These are phyloP conservation scores for Acholoe squamosa DNA, from an alignment of 2,888 invertebrate genomes.

Conservation along the genomic window DNA sequence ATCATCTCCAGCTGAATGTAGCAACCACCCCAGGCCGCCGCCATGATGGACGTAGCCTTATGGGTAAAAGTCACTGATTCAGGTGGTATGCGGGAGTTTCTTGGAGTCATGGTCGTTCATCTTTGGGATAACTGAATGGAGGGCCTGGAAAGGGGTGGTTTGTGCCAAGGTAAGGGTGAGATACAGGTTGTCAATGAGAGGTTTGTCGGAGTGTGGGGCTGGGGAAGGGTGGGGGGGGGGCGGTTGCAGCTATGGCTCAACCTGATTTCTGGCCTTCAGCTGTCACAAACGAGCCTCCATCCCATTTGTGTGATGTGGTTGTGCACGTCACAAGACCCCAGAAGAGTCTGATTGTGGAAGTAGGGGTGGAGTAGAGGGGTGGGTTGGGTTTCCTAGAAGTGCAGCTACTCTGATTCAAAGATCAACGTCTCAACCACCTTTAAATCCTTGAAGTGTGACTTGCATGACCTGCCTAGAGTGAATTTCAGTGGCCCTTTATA, in stretches of 20 bases:
- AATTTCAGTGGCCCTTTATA: too few relatives aligned
- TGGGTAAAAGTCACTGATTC: slow-evolving; percentile 48
- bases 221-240: not conserved
- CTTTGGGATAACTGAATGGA: not conserved
- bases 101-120: not conserved
- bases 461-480: too few relatives aligned
- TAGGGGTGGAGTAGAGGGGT: too few relatives aligned
- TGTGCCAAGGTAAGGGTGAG: not conserved
- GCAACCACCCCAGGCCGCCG: not conserved
- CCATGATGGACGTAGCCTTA: slow-evolving; percentile 27
- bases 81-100: slow-evolving; percentile 14
- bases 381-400: too few relatives aligned
- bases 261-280: not conserved
- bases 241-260: not conserved
- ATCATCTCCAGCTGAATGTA: not conserved
- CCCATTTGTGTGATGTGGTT: not conserved
- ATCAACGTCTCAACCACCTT: too few relatives aligned
- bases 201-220: not conserved
- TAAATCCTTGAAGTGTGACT: too few relatives aligned
- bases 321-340: not conserved
- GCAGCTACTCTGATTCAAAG: too few relatives aligned
- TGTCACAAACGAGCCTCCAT: not conserved
- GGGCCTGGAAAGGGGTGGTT: not conserved
- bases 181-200: not conserved
- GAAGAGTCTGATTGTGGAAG: too few relatives aligned